A percentile compares a stretch with the other conserved stretches of the same genome.
These are phyloP conservation scores for Neodiprion pinetum DNA, from an alignment of 1,140 invertebrate genomes.

Conservation along the genomic window DNA sequence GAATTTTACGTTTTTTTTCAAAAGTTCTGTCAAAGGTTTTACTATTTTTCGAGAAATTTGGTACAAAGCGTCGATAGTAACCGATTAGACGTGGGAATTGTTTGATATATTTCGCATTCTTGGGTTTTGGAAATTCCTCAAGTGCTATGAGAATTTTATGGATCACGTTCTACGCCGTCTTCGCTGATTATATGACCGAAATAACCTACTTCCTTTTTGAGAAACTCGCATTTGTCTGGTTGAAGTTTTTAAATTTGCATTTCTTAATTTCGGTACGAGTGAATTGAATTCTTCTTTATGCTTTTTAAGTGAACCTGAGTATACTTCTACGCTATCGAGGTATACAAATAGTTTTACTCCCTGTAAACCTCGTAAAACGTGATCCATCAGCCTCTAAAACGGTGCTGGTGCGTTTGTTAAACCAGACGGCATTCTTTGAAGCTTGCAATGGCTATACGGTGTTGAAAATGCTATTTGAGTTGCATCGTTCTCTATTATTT, in stretches of 20 bases:
- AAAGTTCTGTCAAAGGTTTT: too few species aligned
- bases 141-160: too few species aligned
- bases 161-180: too few species aligned
- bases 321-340: conserved; percentile 51
- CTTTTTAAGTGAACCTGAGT: conserved; percentile 39
- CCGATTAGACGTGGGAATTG: too few species aligned
- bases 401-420: conserved; percentile 27
- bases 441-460: conserved; percentile 27
- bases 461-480: conserved; percentile 44
- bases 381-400: conserved; percentile 15
- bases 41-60: too few species aligned
- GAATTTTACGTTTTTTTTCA: too few species aligned
- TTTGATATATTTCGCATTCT: too few species aligned
- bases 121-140: too few species aligned
- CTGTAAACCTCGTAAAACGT: conserved; percentile 32
- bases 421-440: conserved; percentile 35
- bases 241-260: background rate
- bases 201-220: too few species aligned
- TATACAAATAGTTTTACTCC: conserved; percentile 33
- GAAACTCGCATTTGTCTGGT: too few species aligned
- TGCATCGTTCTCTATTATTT: conserved; percentile 36
- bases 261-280: conserved; percentile 23
- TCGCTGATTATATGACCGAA: too few species aligned
- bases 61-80: too few species aligned
- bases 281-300: conserved; percentile 38